These are phyloP conservation scores for Euura lappo DNA, from an alignment of 1,140 invertebrate genomes.

Conservation along the genomic window DNA sequence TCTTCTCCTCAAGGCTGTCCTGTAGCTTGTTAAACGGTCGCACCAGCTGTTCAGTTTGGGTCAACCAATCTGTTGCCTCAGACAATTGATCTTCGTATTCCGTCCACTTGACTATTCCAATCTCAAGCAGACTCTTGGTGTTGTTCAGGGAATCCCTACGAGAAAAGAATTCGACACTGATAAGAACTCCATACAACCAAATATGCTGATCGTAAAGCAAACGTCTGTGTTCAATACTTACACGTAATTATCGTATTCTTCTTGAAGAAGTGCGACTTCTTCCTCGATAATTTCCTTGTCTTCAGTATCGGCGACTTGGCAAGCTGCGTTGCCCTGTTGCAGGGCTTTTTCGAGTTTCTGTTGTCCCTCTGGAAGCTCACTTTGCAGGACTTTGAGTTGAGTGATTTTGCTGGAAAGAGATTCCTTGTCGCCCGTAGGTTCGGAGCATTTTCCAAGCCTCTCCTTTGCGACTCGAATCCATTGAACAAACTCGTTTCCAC, in stretches of 20 bases:
- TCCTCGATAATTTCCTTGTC: conserved; percentile 91
- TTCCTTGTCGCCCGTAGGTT: conserved; percentile 93
- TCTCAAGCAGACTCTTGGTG: conserved; percentile 84
- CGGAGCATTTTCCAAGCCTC: conserved; percentile 89
- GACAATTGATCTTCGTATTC: conserved; percentile 94
- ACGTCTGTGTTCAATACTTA: conserved; percentile 57
- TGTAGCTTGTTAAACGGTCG: conserved; percentile 91
- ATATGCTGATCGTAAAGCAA: background rate
- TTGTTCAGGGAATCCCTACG: conserved; percentile 74
- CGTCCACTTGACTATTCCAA: conserved; percentile 92
- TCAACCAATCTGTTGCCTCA: conserved; percentile 87
- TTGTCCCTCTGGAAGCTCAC: conserved; percentile 81
- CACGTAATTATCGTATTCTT: conserved; percentile 85
- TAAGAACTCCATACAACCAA: conserved; percentile 4
- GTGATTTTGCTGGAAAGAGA: conserved; percentile 83
- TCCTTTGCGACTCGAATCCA: conserved; percentile 92
- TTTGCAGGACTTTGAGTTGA: conserved; percentile 82
- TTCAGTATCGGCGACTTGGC: conserved; percentile 80
- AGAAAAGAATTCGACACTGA: conserved; percentile 32
- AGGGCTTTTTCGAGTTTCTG: conserved; percentile 82
- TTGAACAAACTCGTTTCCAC: conserved; percentile 87
- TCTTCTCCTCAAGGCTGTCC: conserved; percentile 87
- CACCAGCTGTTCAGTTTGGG: conserved; percentile 84
- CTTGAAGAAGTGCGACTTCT: conserved; percentile 86
- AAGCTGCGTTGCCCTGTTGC: conserved; percentile 82